A percentile compares a stretch with the other conserved stretches of the same genome.
These are phyloP conservation scores for Erebia epiphron DNA, from an alignment of 2,888 invertebrate genomes.

Conservation along the genomic window DNA sequence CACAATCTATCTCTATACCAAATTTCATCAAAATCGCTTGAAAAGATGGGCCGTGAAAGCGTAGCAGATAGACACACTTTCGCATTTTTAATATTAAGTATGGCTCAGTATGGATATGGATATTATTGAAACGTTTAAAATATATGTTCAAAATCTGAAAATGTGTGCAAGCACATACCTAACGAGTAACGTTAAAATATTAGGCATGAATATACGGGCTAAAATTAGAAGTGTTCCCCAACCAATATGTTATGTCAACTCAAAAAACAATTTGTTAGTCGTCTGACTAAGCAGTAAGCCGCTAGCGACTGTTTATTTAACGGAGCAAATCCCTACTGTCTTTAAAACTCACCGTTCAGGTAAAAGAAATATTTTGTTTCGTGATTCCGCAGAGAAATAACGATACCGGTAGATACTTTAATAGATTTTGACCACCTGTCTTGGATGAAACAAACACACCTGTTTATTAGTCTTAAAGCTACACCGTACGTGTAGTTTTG, in stretches of 20 bases:
- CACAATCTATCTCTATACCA: too few species aligned
- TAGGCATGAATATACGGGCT: slow-evolving; percentile 23
- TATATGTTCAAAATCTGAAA: not conserved
- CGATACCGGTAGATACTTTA: slow-evolving; percentile 1
- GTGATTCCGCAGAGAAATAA: not conserved
- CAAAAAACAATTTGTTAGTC: slow-evolving; percentile 51
- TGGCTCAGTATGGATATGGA: too few species aligned
- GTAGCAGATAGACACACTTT: too few species aligned
- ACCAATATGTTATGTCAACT: slow-evolving; percentile 43
- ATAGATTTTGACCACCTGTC: not conserved
- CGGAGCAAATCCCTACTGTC: slow-evolving; percentile 59
- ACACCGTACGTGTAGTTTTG: not conserved
- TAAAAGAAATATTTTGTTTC: slow-evolving; percentile 50
- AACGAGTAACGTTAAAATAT: not conserved
- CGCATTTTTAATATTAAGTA: too few species aligned
- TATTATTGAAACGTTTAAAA: too few species aligned
- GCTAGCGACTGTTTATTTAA: slow-evolving; percentile 60
- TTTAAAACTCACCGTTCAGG: slow-evolving; percentile 52
- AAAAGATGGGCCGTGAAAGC: too few species aligned
- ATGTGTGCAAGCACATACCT: too few species aligned
- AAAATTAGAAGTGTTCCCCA: slow-evolving; percentile 42
- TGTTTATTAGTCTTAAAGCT: too few species aligned
- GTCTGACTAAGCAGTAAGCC: slow-evolving; percentile 41
- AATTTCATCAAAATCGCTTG: too few species aligned
- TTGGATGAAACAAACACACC: too few species aligned